Evolutionary conservation across 1,140 invertebrate genomes (phyloP).

Genomic region (Mya arenaria): DNA sequence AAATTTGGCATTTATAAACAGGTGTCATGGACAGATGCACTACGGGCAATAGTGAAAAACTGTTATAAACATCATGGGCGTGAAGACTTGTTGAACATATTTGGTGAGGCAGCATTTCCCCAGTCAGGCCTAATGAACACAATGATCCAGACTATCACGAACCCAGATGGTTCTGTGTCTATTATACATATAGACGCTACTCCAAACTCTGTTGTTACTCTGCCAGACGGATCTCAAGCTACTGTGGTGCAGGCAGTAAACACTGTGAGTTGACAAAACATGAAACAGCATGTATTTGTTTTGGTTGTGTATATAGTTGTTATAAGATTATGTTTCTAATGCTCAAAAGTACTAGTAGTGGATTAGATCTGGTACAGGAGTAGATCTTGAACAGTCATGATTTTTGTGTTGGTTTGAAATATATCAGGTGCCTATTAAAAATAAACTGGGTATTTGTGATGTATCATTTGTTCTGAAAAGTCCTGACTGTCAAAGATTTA

Average conservation of each 20-base stretch:
- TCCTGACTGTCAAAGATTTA: no score
- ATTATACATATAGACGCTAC: slow-evolving; percentile 98
- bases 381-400: no score
- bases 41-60: slow-evolving; percentile 98
- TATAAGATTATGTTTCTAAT: no score
- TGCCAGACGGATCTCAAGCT: slow-evolving; percentile 97
- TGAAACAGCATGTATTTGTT: no score
- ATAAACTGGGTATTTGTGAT: no score
- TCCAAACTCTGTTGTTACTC: slow-evolving; percentile 90
- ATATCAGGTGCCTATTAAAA: no score
- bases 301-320: no score
- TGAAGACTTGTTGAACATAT: slow-evolving; percentile 96
- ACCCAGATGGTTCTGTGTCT: slow-evolving; percentile 97
- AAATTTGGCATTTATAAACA: no score
- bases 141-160: slow-evolving; percentile 96
- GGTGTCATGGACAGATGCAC: slow-evolving; percentile 99
- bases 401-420: no score
- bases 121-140: slow-evolving; percentile 80
- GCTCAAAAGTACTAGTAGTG: no score
- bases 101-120: slow-evolving; percentile 85
- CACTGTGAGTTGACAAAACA: slow-evolving; percentile 62
- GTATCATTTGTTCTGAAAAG: no score
- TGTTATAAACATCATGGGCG: slow-evolving; percentile 99
- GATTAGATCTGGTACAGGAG: no score
- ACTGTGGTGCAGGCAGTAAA: slow-evolving; percentile 94